Conservation (phyloP, 1,140 invertebrate species). For the Capitella teleta region DNA sequence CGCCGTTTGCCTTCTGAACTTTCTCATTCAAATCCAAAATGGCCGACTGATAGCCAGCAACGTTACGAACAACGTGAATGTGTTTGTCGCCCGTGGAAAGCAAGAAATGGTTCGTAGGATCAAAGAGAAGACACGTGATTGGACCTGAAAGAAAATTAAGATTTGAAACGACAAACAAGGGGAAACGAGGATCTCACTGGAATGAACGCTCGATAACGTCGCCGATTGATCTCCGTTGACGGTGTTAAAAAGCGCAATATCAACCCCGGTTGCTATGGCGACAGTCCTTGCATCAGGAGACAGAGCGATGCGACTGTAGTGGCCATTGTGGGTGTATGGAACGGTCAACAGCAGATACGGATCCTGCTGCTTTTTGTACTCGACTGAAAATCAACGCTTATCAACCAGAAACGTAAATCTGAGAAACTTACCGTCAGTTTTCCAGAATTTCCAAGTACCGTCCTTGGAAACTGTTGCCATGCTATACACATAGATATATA, state of each 20-base stretch:
- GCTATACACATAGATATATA: constrained; percentile 31
- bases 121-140: constrained; percentile 59
- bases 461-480: constrained; percentile 79
- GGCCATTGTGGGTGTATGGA: constrained; percentile 32
- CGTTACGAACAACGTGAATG: constrained; percentile 68
- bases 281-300: constrained; percentile 66
- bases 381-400: constrained; percentile 49
- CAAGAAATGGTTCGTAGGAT: constrained; percentile 60
- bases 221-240: constrained; percentile 52
- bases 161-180: background rate
- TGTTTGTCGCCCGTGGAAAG: constrained; percentile 62
- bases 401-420: background rate
- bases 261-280: constrained; percentile 53
- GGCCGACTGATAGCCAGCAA: constrained; percentile 60
- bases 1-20: constrained; percentile 48
- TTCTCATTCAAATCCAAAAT: constrained; percentile 55
- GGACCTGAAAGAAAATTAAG: constrained; percentile 47
- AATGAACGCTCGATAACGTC: constrained; percentile 53
- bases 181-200: constrained; percentile 33
- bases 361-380: constrained; percentile 65
- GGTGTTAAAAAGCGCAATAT: constrained; percentile 59
- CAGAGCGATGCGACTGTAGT: constrained; percentile 49
- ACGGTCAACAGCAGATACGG: constrained; percentile 57
- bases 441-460: constrained; percentile 71
- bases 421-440: constrained; percentile 53